phyloP scores from a whole-genome alignment of 2,888 invertebrate species.

The Drosophila paranaensis region DNA sequence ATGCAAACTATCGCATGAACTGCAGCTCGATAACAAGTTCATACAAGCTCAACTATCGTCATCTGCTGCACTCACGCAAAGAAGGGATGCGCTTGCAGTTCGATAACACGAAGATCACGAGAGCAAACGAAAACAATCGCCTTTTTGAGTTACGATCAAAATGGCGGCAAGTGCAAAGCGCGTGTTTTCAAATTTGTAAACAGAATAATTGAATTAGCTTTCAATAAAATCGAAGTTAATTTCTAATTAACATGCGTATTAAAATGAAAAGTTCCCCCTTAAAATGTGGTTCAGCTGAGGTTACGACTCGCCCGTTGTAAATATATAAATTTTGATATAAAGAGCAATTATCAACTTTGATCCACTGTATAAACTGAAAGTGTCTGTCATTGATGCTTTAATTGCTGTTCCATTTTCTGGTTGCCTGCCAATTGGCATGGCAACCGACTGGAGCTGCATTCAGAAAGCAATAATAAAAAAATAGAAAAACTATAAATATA shows the following conservation, averaged over 20 bases:
- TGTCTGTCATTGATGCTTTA: conserved; percentile 8
- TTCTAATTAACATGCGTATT: background rate
- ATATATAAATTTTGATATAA: background rate
- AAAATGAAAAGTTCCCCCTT: background rate
- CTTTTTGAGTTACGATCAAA: background rate
- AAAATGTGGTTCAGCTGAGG: background rate
- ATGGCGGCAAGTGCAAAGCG: conserved; percentile 2
- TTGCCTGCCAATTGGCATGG: conserved; percentile 12
- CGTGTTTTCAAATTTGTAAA: background rate
- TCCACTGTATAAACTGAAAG: conserved; percentile 21
- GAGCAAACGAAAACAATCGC: background rate
- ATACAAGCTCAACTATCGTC: background rate
- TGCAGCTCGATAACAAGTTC: background rate
- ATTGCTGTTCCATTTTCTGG: background rate
- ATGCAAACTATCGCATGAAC: background rate
- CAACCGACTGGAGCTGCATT: conserved; percentile 36
- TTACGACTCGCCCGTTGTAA: background rate
- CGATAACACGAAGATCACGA: background rate
- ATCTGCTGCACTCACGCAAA: background rate
- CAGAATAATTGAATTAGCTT: background rate
- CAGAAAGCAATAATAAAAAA: conserved; percentile 44
- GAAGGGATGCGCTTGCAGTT: background rate
- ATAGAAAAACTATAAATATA: conserved; percentile 8
- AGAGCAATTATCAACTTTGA: background rate
- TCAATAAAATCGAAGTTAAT: background rate